Evolutionary conservation across 2,888 invertebrate species (phyloP), one percentile per base, ranked within the genome.

Genomic region (Scelioninae gen. 1): DNA sequence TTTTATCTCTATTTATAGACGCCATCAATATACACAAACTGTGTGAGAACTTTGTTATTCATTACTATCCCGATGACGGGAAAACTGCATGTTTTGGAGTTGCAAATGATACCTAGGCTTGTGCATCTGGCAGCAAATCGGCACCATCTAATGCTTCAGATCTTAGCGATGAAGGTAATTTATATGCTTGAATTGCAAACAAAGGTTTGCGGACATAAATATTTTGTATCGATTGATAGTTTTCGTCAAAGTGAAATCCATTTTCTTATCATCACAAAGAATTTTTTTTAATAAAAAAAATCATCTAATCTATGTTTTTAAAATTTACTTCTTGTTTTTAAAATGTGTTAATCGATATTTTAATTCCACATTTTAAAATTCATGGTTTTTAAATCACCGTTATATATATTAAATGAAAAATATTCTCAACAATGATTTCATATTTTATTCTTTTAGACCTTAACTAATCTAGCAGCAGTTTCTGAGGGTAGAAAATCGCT

Each of bases 391-490:
- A 23, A 23, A 23, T 23, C 1, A 23, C 23, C 2, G 23, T 23
- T 23, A 23, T 23, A 23, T 23, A 23, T 23, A 23, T 2, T 2
- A 23, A 23, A 23, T 63, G 4, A n/a, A 45, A 62, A 38, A 45
- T 62, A 58, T 38, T 58, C 4, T 4, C 2, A 4, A 23, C 23
- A 23, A 23, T 23, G 3, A 31, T 65, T 65, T 38, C 29, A 4
- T 38, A 9, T 13, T 15, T 13, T 40, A 15, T 38, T 13, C 55
- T 83, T 82, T 8, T 65, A 89, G 89, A 85, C 83, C 29, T 76
- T 89, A 40, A 86, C 86, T 47, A 89, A 89, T 74, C 84, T 89
- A 49, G 85, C 87, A 6, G 85, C 87, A 84, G 60, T 83, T 56
- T 86, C 87, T n/a, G 84, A 85, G 65, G 88, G 84, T 13, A 86